Evolutionary conservation across 2,888 invertebrate species (phyloP), one percentile per base, ranked within the genome.

Genomic region (Mylabris sibirica): DNA sequence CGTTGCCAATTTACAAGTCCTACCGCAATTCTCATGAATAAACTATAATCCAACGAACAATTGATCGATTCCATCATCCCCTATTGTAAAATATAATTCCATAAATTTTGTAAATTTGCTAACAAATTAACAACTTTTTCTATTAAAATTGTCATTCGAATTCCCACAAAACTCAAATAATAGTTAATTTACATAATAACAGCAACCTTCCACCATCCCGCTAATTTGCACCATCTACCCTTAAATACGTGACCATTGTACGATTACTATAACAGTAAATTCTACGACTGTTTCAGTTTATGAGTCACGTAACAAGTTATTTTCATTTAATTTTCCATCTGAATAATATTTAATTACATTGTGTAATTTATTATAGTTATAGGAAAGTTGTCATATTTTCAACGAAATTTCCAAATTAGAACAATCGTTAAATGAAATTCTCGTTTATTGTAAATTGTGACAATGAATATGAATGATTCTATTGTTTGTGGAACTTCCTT

Each of bases 321-420:
- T 60, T 68, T 68, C 63, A 65, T 61, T 65, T 68, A 41, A 65
- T 68, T 64, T 61, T 68, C 63, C 64, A 68, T 64, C 35, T 53
- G 59, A 20, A 24, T 41, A 26, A 12, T 57, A 26, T 57, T 57
- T 57, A 57, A 57, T 57, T 57, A 26, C 57, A 5, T 57, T 14
- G 26, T 8, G 6, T 14, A 26, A 57, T 57, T 57, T 57, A 57
- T 57, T 57, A 14, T 57, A 14, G 14, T 57, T 6, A 26, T 22
- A 14, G 24, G 6, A 26, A 8, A 57, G 26, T 57, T 22, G 62
- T 17, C 22, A 62, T 41, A 62, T 6, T 57, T 41, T 26, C 8
- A 11, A 38, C 3, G 17, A 17, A 62, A 17, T 59, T 38, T 6
- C 60, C 20, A 63, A 30, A 63, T 30, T 30, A 49, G 20, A 57